These are phyloP conservation scores for Prosopocoilus inquinatus DNA, from an alignment of 2,888 invertebrate species.

Conservation along the genomic window DNA sequence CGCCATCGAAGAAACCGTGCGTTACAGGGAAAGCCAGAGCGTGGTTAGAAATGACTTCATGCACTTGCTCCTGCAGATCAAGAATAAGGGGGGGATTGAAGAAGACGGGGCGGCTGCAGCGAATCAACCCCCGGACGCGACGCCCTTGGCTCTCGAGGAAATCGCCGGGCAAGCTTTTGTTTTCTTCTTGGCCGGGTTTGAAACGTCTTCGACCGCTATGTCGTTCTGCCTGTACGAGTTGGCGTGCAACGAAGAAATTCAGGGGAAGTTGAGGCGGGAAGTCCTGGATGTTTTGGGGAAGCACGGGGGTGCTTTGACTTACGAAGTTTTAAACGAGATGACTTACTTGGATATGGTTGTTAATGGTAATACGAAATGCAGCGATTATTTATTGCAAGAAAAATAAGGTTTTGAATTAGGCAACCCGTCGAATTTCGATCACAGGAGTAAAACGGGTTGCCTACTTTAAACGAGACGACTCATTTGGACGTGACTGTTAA, in stretches of 20 bases:
- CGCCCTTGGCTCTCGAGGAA: conserved; percentile 8
- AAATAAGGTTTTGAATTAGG: too few species aligned
- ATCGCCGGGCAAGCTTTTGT: conserved; percentile 43
- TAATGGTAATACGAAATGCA: conserved; percentile 35
- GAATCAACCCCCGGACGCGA: neutral
- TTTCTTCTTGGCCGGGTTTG: conserved; percentile 51
- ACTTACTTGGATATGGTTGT: conserved; percentile 50
- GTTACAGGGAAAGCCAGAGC: conserved; percentile 49
- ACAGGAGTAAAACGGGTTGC: too few species aligned
- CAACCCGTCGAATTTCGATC: too few species aligned
- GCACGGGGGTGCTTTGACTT: conserved; percentile 42
- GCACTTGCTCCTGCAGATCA: conserved; percentile 38
- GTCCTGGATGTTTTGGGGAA: conserved; percentile 37
- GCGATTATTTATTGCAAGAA: conserved; percentile 54
- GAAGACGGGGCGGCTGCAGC: neutral
- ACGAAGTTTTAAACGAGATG: conserved; percentile 49
- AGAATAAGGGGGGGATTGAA: conserved; percentile 14
- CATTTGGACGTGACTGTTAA: too few species aligned
- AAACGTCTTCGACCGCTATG: conserved; percentile 48
- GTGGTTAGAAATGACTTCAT: conserved; percentile 54
- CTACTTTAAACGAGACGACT: too few species aligned
- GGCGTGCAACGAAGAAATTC: conserved; percentile 45
- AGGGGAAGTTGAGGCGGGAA: conserved; percentile 47
- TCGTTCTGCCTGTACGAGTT: conserved; percentile 45
- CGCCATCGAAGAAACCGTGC: conserved; percentile 48